Conservation (phyloP, 1,140 invertebrate species). For the Phymorhynchus buccinoides region DNA sequence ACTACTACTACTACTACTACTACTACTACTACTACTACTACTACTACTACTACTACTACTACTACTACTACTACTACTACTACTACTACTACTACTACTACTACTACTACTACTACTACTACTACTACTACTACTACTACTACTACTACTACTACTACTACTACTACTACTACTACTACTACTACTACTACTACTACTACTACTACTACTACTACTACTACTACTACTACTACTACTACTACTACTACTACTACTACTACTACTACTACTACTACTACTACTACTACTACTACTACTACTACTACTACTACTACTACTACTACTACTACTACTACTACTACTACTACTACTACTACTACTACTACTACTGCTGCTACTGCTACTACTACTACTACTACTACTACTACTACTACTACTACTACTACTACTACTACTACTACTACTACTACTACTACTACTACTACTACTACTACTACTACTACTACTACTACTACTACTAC, state of each 20-base stretch:
- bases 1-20: slow-evolving; percentile 26
- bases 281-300: slow-evolving; percentile 34
- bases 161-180: slow-evolving; percentile 28
- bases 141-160: slow-evolving; percentile 17
- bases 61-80: slow-evolving; percentile 21
- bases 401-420: slow-evolving; percentile 11
- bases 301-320: slow-evolving; percentile 14
- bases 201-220: slow-evolving; percentile 20
- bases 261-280: slow-evolving; percentile 33
- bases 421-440: not conserved
- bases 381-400: slow-evolving; percentile 21
- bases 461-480: not conserved
- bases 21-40: slow-evolving; percentile 35
- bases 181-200: slow-evolving; percentile 21
- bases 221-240: not conserved
- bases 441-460: not conserved
- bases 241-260: slow-evolving; percentile 28
- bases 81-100: slow-evolving; percentile 24
- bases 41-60: slow-evolving; percentile 25
- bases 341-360: slow-evolving; percentile 33
- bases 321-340: slow-evolving; percentile 28
- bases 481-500: not conserved
- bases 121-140: slow-evolving; percentile 10
- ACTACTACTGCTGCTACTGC: slow-evolving; percentile 27
- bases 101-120: slow-evolving; percentile 38